Evolutionary conservation across 2,888 invertebrate species (phyloP), one percentile per base, ranked within the genome.

Genomic region (Tanypteryx hageni): DNA sequence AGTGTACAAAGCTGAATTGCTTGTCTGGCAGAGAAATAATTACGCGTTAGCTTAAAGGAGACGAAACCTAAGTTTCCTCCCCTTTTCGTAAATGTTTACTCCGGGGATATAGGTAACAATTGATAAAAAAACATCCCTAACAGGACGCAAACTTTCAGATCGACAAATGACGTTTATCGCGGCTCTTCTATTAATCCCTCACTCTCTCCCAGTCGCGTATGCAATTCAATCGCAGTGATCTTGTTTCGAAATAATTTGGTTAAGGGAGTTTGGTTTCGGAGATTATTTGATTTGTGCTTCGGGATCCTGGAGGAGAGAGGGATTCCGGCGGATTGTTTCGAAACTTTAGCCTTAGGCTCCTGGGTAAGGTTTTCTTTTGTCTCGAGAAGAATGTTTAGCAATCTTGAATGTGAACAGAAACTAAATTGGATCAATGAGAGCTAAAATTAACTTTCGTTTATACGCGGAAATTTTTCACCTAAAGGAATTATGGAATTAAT

Each of bases 1-100:
- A 76, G 27, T 76, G 76, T 76, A 76, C 22, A 76, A 76, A 27
- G 76, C 76, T n/a, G 13, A 76, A 76, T 76, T 76, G 13, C 76
- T 27, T 8, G 5, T 22, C 76, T 22, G 76, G 22, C 22, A 27
- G 22, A 10, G 11, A 76, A 76, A 76, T 76, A 76, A 76, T 76
- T 76, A 27, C 9, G 27, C 76, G 76, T 76, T 76, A 76, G 76
- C 22, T 27, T 76, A 22, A 27, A 0, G 76, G 10, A 76, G 22
- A 27, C 18, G 22, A 10, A 76, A 27, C 22, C 76, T 8, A 76
- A 10, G 76, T 27, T 76, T 27, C 22, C 27, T n/a, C 27, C 13
- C 76, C 14, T 13, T n/a, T n/a, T 27, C 76, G 13, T 22, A 22
- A 44, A 44, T 44, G 3, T 5, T 44, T 9, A 27, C 27, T 76